Evolutionary conservation across 1,140 invertebrate species (phyloP), one percentile per base, ranked within the genome.

Genomic region (Leptoteleia sp.): DNA sequence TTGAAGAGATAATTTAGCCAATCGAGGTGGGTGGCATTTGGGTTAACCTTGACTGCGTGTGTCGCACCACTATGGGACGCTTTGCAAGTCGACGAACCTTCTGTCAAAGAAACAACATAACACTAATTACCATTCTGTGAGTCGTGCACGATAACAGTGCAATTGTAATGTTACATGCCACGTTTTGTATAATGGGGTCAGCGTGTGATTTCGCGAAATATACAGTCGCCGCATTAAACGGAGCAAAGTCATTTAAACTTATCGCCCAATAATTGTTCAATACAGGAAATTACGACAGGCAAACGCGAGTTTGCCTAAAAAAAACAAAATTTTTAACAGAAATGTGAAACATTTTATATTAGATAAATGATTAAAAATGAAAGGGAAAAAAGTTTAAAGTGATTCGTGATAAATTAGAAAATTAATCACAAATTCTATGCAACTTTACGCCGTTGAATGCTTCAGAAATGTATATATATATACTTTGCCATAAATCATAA

Each of bases 71-170:
- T 22, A 45, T 17, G 35, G 45, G 47, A n/a, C 37, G 50, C 17
- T 59, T 67, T 75, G 57, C 54, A 64, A 67, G 71, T 75, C 71
- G 45, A 59, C 50, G 68, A 62, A 72, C 48, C 54, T 71, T 45
- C 47, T 27, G 42, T 67, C 61, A 65, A 64, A 65, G 42, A 67
- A 48, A 57, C 16, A 61, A 61, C 71, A 54, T 75, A 57, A 75
- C 61, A 67, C 71, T 67, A 67, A 75, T 75, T 67, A 75, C 71
- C 71, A 61, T 75, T 52, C 54, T 40, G 54, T 45, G 61, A 75
- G 52, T 45, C 45, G 45, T 40, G 37, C 57, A 17, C 67, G 68
- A 72, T 71, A 61, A 64, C 57, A 48, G 22, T 27, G 43, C 40
- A 55, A 50, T 48, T 61, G 61, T 50, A 45, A 67, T 43, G 52